Evolutionary conservation across 2,888 invertebrate genomes (phyloP).

Genomic region (Eilema caniola): DNA sequence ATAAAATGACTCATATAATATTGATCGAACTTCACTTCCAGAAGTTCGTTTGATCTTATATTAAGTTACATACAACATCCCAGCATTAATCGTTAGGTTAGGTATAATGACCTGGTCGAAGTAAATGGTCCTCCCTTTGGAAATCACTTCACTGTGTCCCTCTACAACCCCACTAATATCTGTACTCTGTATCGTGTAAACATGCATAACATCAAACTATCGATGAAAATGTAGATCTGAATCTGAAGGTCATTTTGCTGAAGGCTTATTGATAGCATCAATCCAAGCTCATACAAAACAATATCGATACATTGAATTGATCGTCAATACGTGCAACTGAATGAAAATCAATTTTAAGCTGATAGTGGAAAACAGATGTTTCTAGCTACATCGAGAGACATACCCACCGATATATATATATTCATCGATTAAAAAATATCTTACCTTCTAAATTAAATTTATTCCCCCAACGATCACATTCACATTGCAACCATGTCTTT

Average conservation of each 20-base stretch:
- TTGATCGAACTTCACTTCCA: no score
- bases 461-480: slow-evolving; percentile 95
- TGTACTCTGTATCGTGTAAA: neutral
- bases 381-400: slow-evolving; percentile 8
- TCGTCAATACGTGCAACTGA: neutral
- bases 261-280: neutral
- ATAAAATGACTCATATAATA: no score
- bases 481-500: slow-evolving; percentile 96
- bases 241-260: neutral
- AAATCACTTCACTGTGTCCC: neutral
- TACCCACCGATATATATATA: slow-evolving; percentile 4
- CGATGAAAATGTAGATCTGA: neutral
- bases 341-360: neutral
- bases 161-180: neutral
- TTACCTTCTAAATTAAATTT: slow-evolving; percentile 94
- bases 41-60: no score
- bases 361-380: neutral
- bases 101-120: no score
- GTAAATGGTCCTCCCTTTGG: neutral
- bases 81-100: neutral
- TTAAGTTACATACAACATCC: neutral
- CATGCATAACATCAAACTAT: neutral
- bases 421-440: neutral
- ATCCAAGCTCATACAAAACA: neutral
- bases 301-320: neutral